Conservation (phyloP, 2,797 vertebrate genomes). For the Pteropus rufus region DNA sequence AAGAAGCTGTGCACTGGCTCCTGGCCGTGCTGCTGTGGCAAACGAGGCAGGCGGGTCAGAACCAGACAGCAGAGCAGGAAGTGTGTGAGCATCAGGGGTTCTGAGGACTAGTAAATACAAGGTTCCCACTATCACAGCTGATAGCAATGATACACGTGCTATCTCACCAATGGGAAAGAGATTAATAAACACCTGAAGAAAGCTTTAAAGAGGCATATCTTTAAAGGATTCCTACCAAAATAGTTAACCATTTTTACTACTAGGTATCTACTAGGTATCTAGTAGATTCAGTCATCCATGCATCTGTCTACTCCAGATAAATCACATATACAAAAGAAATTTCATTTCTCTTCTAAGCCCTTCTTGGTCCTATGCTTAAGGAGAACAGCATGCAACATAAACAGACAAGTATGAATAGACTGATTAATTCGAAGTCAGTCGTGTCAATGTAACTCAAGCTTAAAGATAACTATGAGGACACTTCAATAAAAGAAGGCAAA, state of each 20-base stretch:
- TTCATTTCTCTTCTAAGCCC: background rate
- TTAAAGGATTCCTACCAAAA: background rate
- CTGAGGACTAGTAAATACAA: fast-evolving
- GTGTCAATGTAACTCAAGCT: background rate
- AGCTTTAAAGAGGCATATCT: background rate
- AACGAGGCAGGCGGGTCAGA: background rate
- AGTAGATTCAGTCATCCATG: fast-evolving
- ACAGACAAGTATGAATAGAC: background rate
- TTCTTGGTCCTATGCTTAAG: background rate
- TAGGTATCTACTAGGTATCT: background rate
- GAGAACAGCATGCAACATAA: background rate
- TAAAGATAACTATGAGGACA: background rate
- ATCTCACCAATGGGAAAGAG: background rate
- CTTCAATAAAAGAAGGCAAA: background rate
- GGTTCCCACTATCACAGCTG: background rate
- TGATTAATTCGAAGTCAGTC: fast-evolving
- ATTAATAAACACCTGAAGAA: background rate
- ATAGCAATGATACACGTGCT: background rate
- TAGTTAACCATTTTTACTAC: background rate
- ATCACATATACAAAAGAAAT: background rate
- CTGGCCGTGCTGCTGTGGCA: background rate
- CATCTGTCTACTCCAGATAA: background rate
- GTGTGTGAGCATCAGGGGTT: background rate
- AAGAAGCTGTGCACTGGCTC: background rate
- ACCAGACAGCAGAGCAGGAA: background rate